phyloP scores from a whole-genome alignment of 1,140 invertebrate genomes.

The Colletes latitarsis region DNA sequence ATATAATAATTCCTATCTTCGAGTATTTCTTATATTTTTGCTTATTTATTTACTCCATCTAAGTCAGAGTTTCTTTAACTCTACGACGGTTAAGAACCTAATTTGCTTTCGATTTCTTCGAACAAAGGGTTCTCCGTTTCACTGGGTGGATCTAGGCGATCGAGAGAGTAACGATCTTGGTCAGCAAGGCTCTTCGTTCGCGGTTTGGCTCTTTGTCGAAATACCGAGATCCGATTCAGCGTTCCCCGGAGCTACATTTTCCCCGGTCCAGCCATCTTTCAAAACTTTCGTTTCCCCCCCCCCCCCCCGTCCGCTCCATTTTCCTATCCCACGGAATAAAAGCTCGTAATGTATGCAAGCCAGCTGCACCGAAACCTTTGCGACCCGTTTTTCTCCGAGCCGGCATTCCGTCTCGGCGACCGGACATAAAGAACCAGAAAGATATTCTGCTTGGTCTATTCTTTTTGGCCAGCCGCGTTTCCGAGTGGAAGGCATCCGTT shows the following conservation, averaged over 20 bases:
- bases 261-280: constrained; percentile 17
- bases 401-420: constrained; percentile 29
- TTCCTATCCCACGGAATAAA: constrained; percentile 38
- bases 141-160: neutral
- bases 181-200: neutral
- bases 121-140: too few relatives aligned
- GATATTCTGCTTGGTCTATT: constrained; percentile 49
- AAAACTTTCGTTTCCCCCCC: constrained; percentile 28
- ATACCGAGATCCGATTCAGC: constrained; percentile 20
- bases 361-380: constrained; percentile 50
- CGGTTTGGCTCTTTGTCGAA: neutral
- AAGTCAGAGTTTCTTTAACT: too few relatives aligned
- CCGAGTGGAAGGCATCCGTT: constrained; percentile 20
- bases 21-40: too few relatives aligned
- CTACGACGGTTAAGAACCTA: too few relatives aligned
- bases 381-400: constrained; percentile 30
- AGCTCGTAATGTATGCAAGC: constrained; percentile 40
- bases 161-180: neutral
- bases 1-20: too few relatives aligned
- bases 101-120: too few relatives aligned
- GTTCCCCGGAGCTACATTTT: neutral
- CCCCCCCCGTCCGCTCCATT: constrained; percentile 21
- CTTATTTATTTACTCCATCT: too few relatives aligned
- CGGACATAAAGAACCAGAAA: constrained; percentile 51
- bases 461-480: constrained; percentile 20